These are phyloP conservation scores for Calephelis perditalis DNA, from an alignment of 2,888 invertebrate species.

Conservation along the genomic window DNA sequence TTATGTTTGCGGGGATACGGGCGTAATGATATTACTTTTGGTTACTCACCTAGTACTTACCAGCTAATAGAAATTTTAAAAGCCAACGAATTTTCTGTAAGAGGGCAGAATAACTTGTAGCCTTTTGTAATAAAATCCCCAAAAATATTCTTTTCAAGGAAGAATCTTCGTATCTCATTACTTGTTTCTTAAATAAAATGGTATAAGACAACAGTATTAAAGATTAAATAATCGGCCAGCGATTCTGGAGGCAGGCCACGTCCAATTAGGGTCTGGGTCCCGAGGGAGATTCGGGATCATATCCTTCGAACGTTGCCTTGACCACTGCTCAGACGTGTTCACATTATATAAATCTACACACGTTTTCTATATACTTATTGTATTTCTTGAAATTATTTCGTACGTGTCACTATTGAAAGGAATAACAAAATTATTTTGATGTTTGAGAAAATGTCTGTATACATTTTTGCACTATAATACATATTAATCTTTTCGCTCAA, in stretches of 20 bases:
- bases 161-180: slow-evolving; percentile 3
- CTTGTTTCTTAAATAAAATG: slow-evolving; percentile 21
- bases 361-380: slow-evolving; percentile 10
- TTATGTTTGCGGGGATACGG: no score
- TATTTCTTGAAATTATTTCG: background rate
- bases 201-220: slow-evolving; percentile 37
- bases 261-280: slow-evolving; percentile 61
- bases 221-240: slow-evolving; percentile 60
- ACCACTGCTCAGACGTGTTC: slow-evolving; percentile 23
- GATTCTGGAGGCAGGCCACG: slow-evolving; percentile 60
- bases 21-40: no score
- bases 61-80: no score
- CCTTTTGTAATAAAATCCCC: background rate
- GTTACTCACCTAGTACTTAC: no score
- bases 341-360: slow-evolving; percentile 11
- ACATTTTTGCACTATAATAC: no score
- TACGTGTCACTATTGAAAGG: background rate
- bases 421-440: background rate
- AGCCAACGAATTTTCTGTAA: no score
- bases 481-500: no score
- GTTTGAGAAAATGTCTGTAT: no score
- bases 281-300: slow-evolving; percentile 50
- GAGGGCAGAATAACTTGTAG: background rate
- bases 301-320: slow-evolving; percentile 26
- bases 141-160: slow-evolving; percentile 3